Evolutionary conservation across 2,797 vertebrate species (phyloP).

Genomic region (Labeo calbasu): DNA sequence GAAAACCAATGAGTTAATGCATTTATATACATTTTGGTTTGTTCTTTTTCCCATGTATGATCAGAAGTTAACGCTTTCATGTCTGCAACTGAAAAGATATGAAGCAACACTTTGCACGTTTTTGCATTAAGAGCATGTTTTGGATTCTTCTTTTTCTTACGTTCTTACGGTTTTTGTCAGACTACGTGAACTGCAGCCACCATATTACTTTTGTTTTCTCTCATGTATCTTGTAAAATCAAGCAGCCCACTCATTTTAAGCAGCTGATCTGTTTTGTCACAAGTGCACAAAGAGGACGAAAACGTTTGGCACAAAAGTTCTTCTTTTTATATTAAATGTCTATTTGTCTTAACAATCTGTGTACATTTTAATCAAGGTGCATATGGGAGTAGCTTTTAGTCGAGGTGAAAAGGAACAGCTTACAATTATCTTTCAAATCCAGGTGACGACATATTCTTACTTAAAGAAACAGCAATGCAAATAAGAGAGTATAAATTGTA

Average conservation of each 20-base stretch:
- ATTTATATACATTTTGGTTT: conserved; percentile 84
- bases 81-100: conserved; percentile 78
- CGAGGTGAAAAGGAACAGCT: conserved; percentile 42
- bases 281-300: conserved; percentile 51
- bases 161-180: conserved; percentile 54
- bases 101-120: conserved; percentile 90
- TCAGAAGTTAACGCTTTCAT: conserved; percentile 85
- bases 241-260: conserved; percentile 45
- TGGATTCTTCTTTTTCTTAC: conserved; percentile 59
- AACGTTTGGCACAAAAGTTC: conserved; percentile 33
- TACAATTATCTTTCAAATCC: conserved; percentile 54
- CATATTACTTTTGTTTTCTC: conserved; percentile 51
- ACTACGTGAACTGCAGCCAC: conserved; percentile 49
- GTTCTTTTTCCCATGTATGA: conserved; percentile 80
- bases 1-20: conserved; percentile 81
- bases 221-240: conserved; percentile 58
- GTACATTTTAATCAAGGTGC: conserved; percentile 69
- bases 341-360: conserved; percentile 63
- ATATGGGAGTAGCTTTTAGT: conserved; percentile 41
- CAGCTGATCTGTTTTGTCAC: conserved; percentile 48
- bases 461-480: conserved; percentile 81
- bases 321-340: conserved; percentile 58
- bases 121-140: conserved; percentile 93
- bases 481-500: conserved; percentile 77
- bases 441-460: conserved; percentile 73